A percentile compares a stretch with the other conserved stretches of the same genome.
These are phyloP conservation scores for Pegoplata infirma DNA, from an alignment of 2,888 invertebrate species.

Conservation along the genomic window DNA sequence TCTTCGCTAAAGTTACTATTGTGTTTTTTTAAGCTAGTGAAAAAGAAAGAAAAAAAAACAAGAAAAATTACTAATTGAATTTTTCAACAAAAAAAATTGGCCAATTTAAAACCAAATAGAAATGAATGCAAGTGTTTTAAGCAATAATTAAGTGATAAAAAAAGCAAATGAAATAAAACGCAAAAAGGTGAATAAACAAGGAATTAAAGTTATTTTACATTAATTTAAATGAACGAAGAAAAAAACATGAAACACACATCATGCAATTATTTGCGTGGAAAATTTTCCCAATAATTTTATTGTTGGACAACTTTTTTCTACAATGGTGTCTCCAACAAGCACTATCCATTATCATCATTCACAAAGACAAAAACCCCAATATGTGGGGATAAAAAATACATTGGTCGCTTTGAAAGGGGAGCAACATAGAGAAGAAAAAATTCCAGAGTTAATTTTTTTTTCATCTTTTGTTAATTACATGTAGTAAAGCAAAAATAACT, in stretches of 20 bases:
- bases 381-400: constrained; percentile 7
- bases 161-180: constrained; percentile 37
- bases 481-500: constrained; percentile 48
- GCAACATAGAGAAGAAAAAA: constrained; percentile 2
- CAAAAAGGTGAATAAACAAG: constrained; percentile 62
- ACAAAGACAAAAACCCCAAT: constrained; percentile 2
- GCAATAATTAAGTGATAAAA: constrained; percentile 54
- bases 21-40: constrained; percentile 47
- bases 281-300: constrained; percentile 23
- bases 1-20: constrained; percentile 35
- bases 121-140: constrained; percentile 44
- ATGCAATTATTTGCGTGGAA: constrained; percentile 22
- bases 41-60: constrained; percentile 42
- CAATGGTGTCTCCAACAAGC: neutral
- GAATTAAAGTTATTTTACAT: constrained; percentile 9
- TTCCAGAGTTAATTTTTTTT: constrained; percentile 43
- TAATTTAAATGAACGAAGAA: constrained; percentile 2
- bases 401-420: constrained; percentile 12
- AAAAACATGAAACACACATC: constrained; percentile 38
- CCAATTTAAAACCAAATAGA: constrained; percentile 21
- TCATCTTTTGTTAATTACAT: constrained; percentile 56
- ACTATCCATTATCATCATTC: neutral
- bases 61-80: constrained; percentile 40
- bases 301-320: constrained; percentile 10
- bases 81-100: constrained; percentile 39